Evolutionary conservation across 2,888 invertebrate species (phyloP).

Genomic region (Temnothorax rugatulus): DNA sequence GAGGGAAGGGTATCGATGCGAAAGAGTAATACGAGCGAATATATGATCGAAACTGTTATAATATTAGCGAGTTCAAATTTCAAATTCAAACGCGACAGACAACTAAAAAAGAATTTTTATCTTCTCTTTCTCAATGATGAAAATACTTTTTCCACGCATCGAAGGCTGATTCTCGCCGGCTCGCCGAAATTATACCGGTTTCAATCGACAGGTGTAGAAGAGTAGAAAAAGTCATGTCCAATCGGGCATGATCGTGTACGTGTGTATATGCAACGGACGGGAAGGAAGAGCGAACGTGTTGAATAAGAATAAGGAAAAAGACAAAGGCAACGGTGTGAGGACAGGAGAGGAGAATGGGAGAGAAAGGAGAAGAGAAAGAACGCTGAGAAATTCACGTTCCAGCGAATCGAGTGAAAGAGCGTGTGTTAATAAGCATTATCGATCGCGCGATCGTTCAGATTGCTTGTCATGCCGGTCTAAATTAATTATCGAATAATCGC

Average conservation of each 20-base stretch:
- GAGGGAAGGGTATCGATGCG: constrained; percentile 1
- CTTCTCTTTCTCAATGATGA: neutral
- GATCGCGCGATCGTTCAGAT: constrained; percentile 26
- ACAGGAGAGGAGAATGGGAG: constrained; percentile 11
- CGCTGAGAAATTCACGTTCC: constrained; percentile 44
- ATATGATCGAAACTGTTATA: neutral
- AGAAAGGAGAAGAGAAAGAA: constrained; percentile 42
- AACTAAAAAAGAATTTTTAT: neutral
- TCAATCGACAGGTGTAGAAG: neutral
- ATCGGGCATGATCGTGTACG: neutral
- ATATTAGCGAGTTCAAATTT: neutral
- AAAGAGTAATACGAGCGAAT: neutral
- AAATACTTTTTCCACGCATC: neutral
- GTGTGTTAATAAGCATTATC: constrained; percentile 62
- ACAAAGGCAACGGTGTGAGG: constrained; percentile 17
- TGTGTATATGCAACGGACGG: neutral
- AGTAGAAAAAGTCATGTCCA: neutral
- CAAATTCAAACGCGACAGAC: neutral
- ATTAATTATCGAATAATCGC: constrained; percentile 17
- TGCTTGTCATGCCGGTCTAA: neutral
- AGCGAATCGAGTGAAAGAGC: constrained; percentile 55
- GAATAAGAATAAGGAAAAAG: constrained; percentile 37
- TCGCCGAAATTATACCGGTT: neutral
- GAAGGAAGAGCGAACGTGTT: neutral
- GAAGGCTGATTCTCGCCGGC: neutral